Evolutionary conservation across 2,113 vertebrate species (phyloP).

Genomic region (Copsychus sechellarum): DNA sequence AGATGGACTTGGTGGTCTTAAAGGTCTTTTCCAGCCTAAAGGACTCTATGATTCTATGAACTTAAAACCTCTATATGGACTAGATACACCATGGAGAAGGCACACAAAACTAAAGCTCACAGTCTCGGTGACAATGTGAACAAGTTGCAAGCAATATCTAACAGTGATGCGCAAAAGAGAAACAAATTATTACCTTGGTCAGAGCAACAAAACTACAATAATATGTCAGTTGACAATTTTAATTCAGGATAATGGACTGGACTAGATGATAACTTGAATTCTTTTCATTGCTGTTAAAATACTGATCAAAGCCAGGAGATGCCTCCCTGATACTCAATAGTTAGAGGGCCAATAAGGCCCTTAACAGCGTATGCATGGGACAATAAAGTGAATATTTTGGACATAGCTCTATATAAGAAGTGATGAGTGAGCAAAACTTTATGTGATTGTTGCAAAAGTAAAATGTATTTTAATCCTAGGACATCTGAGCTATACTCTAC

Average conservation of each 20-base stretch:
- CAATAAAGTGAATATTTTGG: background rate
- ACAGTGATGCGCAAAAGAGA: background rate
- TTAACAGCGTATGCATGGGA: background rate
- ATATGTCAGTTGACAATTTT: background rate
- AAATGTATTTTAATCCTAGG: background rate
- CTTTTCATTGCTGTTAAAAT: background rate
- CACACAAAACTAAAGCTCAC: background rate
- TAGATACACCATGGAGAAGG: background rate
- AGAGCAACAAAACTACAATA: background rate
- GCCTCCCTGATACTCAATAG: background rate
- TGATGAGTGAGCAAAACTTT: background rate
- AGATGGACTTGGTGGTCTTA: background rate
- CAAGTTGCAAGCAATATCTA: background rate
- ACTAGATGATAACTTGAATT: background rate
- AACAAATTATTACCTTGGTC: background rate
- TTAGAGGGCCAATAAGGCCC: background rate
- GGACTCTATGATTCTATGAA: background rate
- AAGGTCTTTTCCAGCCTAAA: background rate
- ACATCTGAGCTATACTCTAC: background rate
- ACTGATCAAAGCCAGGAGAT: background rate
- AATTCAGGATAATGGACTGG: background rate
- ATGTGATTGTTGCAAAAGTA: background rate
- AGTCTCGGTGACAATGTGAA: background rate
- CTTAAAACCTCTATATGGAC: background rate
- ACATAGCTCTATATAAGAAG: background rate